Percentiles rank a stretch among this genome's conserved stretches.
Evolutionary conservation across 2,113 vertebrate genomes (phyloP).

Genomic region (Sprattus sprattus): DNA sequence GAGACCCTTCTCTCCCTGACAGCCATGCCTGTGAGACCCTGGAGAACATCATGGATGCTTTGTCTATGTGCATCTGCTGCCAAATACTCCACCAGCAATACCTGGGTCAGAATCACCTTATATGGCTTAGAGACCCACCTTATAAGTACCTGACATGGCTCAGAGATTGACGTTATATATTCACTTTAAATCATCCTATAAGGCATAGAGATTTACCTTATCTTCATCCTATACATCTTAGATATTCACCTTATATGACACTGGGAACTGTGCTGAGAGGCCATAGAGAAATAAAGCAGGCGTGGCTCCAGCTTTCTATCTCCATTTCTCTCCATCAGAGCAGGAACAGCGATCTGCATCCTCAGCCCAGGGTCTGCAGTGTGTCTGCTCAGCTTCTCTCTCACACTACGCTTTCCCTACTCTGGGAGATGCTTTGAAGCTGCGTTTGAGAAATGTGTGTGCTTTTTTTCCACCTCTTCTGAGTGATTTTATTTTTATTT

Average conservation of each 20-base stretch:
- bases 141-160: neutral
- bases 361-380: neutral
- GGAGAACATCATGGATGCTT: neutral
- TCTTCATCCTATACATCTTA: neutral
- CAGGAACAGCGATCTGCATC: neutral
- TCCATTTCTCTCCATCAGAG: neutral
- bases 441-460: neutral
- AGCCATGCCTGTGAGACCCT: neutral
- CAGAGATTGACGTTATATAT: neutral
- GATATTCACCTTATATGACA: no score
- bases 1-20: neutral
- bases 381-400: neutral
- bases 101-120: neutral
- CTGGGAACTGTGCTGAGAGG: no score
- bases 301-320: no score
- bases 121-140: neutral
- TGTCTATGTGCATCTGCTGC: neutral
- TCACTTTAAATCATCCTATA: neutral
- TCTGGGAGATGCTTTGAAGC: no score
- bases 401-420: neutral
- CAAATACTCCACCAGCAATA: neutral
- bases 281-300: no score
- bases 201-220: neutral
- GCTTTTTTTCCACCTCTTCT: neutral
- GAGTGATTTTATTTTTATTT: neutral